A percentile compares a stretch with the other conserved stretches of the same genome.
phyloP scores from a whole-genome alignment of 2,797 vertebrate species.

The Sebastes nivosus region DNA sequence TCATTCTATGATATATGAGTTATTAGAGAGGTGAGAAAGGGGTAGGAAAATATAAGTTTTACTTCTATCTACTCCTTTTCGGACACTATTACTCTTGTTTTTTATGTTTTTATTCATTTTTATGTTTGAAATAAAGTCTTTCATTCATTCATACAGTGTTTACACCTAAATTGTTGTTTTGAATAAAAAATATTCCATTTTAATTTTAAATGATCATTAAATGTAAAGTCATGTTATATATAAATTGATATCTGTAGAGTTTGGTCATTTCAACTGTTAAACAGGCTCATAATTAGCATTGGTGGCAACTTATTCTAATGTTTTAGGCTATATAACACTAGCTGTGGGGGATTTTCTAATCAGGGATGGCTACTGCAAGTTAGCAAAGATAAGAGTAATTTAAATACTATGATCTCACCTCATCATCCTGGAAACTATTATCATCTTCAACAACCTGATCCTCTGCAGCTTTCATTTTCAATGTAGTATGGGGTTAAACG shows the following conservation, averaged over 20 bases:
- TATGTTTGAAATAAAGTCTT: too few relatives aligned
- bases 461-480: constrained; percentile 85
- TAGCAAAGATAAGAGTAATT: neutral
- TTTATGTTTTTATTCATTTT: too few relatives aligned
- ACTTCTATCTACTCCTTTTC: too few relatives aligned
- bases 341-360: neutral
- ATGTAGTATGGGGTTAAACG: neutral
- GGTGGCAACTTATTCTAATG: neutral
- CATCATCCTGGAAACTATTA: constrained; percentile 88
- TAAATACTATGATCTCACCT: constrained; percentile 78
- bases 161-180: neutral
- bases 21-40: too few relatives aligned
- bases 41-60: too few relatives aligned
- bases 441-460: constrained; percentile 93
- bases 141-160: neutral
- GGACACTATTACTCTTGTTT: too few relatives aligned
- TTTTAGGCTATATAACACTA: neutral
- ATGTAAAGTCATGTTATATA: neutral
- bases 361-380: neutral
- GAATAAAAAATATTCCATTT: neutral
- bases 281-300: neutral
- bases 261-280: neutral
- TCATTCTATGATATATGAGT: too few relatives aligned
- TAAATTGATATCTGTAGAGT: neutral
- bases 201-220: too few relatives aligned